Evolutionary conservation across 2,113 vertebrate genomes (phyloP).

Genomic region (Anthoscopus minutus): DNA sequence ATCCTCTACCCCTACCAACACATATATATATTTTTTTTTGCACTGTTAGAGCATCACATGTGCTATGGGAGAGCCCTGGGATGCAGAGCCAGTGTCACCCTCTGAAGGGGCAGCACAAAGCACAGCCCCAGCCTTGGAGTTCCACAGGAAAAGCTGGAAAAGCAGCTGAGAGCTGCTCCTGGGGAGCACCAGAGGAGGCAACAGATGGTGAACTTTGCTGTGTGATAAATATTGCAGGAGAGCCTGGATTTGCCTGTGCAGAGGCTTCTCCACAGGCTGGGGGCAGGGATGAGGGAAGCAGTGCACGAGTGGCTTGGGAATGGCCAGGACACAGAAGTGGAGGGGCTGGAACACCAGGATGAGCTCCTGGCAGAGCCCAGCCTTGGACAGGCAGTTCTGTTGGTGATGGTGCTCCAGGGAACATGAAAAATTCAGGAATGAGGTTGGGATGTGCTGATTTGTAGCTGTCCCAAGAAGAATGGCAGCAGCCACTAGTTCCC

Average conservation of each 20-base stretch:
- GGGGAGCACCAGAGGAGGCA: not conserved
- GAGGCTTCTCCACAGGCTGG: not conserved
- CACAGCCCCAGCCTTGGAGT: not conserved
- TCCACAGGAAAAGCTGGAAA: not conserved
- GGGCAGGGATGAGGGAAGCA: not conserved
- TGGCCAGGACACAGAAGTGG: not conserved
- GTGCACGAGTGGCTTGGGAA: not conserved
- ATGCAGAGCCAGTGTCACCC: not conserved
- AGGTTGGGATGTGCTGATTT: not conserved
- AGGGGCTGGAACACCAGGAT: not conserved
- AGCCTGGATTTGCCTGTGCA: not conserved
- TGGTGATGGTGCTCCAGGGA: not conserved
- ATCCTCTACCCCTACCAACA: accelerated
- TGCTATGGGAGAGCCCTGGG: not conserved
- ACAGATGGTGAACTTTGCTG: not conserved
- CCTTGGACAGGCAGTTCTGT: not conserved
- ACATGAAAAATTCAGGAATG: not conserved
- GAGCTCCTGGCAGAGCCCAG: not conserved
- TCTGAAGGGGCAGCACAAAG: not conserved
- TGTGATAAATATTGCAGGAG: not conserved
- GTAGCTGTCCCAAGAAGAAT: not conserved
- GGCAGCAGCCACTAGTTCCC: not conserved
- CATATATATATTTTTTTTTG: not conserved
- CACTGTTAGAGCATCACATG: accelerated
- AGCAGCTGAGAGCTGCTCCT: not conserved